Percentiles rank a stretch among this genome's conserved stretches.
Evolutionary conservation across 2,888 invertebrate species (phyloP).

Genomic region (Cheilosia vernalis): DNA sequence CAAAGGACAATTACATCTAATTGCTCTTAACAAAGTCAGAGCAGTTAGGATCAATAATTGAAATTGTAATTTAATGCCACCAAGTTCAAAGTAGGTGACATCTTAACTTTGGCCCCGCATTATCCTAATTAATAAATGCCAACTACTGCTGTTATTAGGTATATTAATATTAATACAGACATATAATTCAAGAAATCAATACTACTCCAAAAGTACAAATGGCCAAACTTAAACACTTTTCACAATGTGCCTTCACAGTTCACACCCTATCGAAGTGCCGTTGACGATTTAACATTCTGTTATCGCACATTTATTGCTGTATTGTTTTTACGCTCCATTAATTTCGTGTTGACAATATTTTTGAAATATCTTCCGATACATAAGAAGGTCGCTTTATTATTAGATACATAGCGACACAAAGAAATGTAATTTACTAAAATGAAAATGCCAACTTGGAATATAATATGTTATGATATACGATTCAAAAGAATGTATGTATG

Average conservation of each 20-base stretch:
- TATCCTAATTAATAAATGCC: no score
- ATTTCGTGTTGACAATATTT: constrained; percentile 51
- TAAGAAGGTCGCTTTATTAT: constrained; percentile 39
- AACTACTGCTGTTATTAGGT: not conserved
- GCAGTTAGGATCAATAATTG: constrained; percentile 42
- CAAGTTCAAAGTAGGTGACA: not conserved
- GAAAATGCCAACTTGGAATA: constrained; percentile 40
- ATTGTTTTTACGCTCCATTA: constrained; percentile 54
- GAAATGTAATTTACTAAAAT: constrained; percentile 43
- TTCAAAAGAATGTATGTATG: not conserved
- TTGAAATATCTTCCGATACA: constrained; percentile 20
- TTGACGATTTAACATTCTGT: constrained; percentile 24
- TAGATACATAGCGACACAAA: constrained; percentile 11
- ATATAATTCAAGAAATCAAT: constrained; percentile 10
- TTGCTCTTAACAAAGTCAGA: constrained; percentile 31
- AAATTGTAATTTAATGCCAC: constrained; percentile 15
- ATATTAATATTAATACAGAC: no score
- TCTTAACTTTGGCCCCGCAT: not conserved
- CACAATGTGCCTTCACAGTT: not conserved
- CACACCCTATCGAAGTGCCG: not conserved
- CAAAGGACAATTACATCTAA: constrained; percentile 51
- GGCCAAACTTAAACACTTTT: not conserved
- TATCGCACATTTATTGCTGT: constrained; percentile 42
- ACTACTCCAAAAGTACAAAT: not conserved
- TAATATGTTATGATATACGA: constrained; percentile 24